These are phyloP conservation scores for Sardina pilchardus DNA, from an alignment of 2,113 vertebrate species.

Conservation along the genomic window DNA sequence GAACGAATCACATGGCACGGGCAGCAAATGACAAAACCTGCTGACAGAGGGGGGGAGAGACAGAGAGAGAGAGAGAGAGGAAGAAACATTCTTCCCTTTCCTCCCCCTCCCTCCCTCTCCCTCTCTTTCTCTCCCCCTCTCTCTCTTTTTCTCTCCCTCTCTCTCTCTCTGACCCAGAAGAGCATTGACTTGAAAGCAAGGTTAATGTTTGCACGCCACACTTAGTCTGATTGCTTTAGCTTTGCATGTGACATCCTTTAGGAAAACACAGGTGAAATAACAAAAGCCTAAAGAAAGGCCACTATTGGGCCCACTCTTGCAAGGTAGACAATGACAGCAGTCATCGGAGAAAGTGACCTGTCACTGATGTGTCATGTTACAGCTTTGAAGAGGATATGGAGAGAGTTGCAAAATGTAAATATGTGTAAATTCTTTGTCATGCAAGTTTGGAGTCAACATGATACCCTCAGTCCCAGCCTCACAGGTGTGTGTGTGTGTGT, in stretches of 20 bases:
- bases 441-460: constrained; percentile 16
- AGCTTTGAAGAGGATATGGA: constrained; percentile 23
- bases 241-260: constrained; percentile 28
- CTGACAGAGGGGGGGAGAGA: constrained; percentile 40
- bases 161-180: constrained; percentile 47
- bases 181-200: constrained; percentile 42
- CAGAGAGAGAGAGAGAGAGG: background rate
- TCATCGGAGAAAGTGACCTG: background rate
- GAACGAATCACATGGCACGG: constrained; percentile 16
- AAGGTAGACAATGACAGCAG: background rate
- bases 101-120: too few species aligned
- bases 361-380: constrained; percentile 22
- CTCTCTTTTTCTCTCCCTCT: background rate
- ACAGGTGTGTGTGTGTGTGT: constrained; percentile 9
- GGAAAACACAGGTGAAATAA: constrained; percentile 54
- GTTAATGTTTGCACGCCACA: constrained; percentile 47
- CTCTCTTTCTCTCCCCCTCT: background rate
- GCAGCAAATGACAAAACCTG: constrained; percentile 39
- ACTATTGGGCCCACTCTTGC: background rate
- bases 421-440: constrained; percentile 11
- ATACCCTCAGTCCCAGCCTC: background rate
- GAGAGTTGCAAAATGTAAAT: constrained; percentile 35
- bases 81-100: background rate
- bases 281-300: constrained; percentile 28
- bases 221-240: constrained; percentile 36